A percentile compares a stretch with the other conserved stretches of the same genome.
Evolutionary conservation across 2,888 invertebrate species (phyloP).

Genomic region (Eristalinus sepulchralis): DNA sequence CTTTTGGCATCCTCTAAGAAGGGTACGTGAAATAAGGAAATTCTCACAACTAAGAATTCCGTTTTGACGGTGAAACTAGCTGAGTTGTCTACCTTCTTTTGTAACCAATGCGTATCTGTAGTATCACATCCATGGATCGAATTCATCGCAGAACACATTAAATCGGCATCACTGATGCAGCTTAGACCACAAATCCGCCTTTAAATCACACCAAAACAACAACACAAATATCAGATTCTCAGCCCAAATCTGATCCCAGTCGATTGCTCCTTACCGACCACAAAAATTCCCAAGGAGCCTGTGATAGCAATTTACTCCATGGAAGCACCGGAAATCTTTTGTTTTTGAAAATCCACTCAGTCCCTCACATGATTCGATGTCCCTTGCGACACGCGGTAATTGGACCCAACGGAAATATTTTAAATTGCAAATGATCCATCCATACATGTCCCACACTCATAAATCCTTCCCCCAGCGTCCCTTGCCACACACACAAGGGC

Average conservation of each 20-base stretch:
- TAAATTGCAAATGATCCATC: slow-evolving; percentile 64
- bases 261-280: neutral
- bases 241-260: neutral
- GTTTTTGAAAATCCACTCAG: neutral
- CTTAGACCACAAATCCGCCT: too few species aligned
- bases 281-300: neutral
- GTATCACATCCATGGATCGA: too few species aligned
- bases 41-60: too few species aligned
- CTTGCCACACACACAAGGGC: neutral
- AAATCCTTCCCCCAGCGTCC: neutral
- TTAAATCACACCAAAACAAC: too few species aligned
- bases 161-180: too few species aligned
- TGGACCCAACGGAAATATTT: slow-evolving; percentile 43
- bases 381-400: slow-evolving; percentile 31
- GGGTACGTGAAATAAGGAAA: too few species aligned
- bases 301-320: neutral
- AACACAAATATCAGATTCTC: neutral
- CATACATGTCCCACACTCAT: slow-evolving; percentile 36
- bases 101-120: too few species aligned
- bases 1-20: too few species aligned
- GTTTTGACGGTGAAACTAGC: too few species aligned
- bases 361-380: neutral
- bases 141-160: too few species aligned
- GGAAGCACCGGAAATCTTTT: slow-evolving; percentile 12
- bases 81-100: too few species aligned